phyloP scores from a whole-genome alignment of 2,113 vertebrate species.

The Haplochromis vanheusdeni region DNA sequence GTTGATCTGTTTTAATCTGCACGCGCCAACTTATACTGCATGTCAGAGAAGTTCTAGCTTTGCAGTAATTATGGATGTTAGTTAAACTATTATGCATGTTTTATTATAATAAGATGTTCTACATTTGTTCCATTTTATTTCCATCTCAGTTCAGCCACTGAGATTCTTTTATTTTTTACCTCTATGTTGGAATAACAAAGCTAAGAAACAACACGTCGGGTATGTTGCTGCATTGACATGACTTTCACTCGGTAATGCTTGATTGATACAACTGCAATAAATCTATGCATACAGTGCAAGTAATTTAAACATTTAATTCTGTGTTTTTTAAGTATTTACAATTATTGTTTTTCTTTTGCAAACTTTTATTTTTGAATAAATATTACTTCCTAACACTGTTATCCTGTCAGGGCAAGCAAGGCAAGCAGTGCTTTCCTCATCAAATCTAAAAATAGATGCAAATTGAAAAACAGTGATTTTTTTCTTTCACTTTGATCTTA shows the following conservation, averaged over 20 bases:
- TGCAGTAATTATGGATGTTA: background rate
- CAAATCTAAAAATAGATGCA: background rate
- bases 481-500: background rate
- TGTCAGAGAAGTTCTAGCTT: background rate
- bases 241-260: accelerated
- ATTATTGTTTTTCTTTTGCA: background rate
- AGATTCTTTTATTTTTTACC: background rate
- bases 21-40: background rate
- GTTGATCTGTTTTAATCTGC: background rate
- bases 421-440: background rate
- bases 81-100: background rate
- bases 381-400: background rate
- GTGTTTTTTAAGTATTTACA: background rate
- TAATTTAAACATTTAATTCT: background rate
- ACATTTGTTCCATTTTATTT: background rate
- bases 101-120: background rate
- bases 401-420: background rate
- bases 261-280: background rate
- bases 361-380: background rate
- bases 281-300: background rate
- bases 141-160: background rate
- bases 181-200: background rate
- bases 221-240: background rate
- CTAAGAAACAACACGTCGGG: accelerated
- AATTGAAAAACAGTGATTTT: background rate